phyloP scores from a whole-genome alignment of 2,113 vertebrate genomes.

The Pseudorhombus dupliciocellatus region DNA sequence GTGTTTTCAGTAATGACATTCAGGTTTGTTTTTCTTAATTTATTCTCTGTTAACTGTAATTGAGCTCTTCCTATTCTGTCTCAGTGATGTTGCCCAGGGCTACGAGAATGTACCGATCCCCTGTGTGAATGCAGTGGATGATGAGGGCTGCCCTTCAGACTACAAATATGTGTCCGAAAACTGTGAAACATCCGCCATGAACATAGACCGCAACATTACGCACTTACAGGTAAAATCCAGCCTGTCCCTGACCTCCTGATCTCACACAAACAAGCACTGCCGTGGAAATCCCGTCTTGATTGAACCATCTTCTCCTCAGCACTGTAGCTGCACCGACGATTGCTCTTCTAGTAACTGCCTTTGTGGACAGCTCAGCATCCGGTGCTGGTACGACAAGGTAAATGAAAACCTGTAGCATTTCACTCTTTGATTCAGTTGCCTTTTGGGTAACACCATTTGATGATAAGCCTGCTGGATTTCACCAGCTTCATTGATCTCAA shows the following conservation, averaged over 20 bases:
- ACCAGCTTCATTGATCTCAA: background rate
- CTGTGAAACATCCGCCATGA: constrained; percentile 94
- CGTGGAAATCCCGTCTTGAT: background rate
- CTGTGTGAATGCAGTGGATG: constrained; percentile 90
- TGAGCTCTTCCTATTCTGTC: background rate
- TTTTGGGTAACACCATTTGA: too few species aligned
- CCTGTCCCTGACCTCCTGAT: background rate
- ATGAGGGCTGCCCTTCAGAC: constrained; percentile 88
- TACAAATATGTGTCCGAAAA: constrained; percentile 94
- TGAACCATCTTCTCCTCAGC: constrained; percentile 67
- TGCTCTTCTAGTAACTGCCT: constrained; percentile 94
- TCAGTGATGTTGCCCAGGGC: constrained; percentile 89
- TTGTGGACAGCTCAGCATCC: constrained; percentile 94
- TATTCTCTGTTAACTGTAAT: background rate
- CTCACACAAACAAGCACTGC: too few species aligned
- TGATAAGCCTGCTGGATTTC: too few species aligned
- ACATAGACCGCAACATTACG: constrained; percentile 94
- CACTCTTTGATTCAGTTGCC: background rate
- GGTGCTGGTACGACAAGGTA: constrained; percentile 97
- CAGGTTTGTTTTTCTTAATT: background rate
- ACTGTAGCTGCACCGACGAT: constrained; percentile 90
- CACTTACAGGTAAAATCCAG: constrained; percentile 85
- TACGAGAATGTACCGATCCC: constrained; percentile 93
- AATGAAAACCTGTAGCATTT: background rate
- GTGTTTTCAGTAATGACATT: background rate